These are phyloP conservation scores for Ammodramus savannarum DNA, from an alignment of 2,113 vertebrate genomes.

Conservation along the genomic window DNA sequence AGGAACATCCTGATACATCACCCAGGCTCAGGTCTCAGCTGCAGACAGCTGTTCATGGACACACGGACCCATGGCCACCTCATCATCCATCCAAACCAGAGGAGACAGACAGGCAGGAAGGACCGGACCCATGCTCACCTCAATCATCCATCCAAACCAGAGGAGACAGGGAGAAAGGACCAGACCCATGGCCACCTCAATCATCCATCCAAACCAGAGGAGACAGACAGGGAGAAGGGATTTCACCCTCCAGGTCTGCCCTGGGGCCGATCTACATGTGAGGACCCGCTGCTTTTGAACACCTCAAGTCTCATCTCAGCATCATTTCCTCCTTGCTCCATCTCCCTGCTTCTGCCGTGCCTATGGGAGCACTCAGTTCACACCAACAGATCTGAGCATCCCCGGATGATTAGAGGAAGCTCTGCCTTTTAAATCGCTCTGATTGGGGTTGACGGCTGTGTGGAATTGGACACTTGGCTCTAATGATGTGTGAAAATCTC, in stretches of 20 bases:
- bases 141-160: not conserved
- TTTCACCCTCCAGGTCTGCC: not conserved
- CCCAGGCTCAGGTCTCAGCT: not conserved
- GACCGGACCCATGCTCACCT: not conserved
- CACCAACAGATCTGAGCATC: not conserved
- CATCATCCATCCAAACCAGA: not conserved
- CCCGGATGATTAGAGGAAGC: slow-evolving; percentile 37
- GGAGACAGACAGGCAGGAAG: not conserved
- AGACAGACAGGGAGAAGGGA: not conserved
- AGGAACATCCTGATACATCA: not conserved
- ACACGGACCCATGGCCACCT: rapidly evolving
- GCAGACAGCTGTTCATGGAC: not conserved
- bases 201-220: not conserved
- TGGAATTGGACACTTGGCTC: slow-evolving; percentile 46
- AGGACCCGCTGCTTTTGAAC: not conserved
- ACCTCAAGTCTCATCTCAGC: not conserved
- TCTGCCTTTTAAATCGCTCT: slow-evolving; percentile 17
- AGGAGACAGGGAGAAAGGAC: not conserved
- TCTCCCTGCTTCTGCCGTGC: not conserved
- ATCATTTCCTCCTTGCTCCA: not conserved
- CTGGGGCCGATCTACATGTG: not conserved
- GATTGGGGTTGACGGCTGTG: slow-evolving; percentile 48
- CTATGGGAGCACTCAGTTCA: not conserved
- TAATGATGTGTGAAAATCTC: slow-evolving; percentile 59
- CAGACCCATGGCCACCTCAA: not conserved